Conservation (phyloP, 2,113 vertebrate genomes). For the Hylia prasina region DNA sequence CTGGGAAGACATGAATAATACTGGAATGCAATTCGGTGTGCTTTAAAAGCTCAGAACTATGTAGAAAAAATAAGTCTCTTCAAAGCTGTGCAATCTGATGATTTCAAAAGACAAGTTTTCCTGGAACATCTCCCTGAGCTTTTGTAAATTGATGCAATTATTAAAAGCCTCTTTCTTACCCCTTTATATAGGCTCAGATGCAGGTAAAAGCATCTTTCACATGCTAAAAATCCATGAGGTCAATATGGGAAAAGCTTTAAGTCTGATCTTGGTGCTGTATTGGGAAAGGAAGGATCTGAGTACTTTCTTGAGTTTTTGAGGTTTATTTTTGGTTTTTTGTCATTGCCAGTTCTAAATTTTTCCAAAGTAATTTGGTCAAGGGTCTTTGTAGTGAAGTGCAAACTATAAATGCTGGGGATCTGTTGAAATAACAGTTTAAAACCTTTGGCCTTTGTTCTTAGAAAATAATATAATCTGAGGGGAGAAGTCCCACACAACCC, state of each 20-base stretch:
- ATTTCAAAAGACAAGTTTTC: not conserved
- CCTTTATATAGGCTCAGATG: not conserved
- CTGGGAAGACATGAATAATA: not conserved
- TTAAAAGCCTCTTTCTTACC: not conserved
- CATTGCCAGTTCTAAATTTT: not conserved
- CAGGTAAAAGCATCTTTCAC: not conserved
- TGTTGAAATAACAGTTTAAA: not conserved
- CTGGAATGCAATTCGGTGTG: not conserved
- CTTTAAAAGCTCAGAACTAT: not conserved
- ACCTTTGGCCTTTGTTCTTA: not conserved
- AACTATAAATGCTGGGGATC: not conserved
- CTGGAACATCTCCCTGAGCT: not conserved
- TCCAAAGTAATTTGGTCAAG: not conserved
- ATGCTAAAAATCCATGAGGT: not conserved
- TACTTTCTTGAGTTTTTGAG: not conserved
- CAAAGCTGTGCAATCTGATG: not conserved
- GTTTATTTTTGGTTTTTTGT: not conserved
- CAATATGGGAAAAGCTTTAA: not conserved
- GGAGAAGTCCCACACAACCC: fast-evolving
- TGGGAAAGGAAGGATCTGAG: not conserved
- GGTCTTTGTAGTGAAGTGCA: not conserved
- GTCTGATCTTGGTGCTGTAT: not conserved
- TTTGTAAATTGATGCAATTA: not conserved
- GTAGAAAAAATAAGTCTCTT: not conserved
- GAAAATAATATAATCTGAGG: not conserved